Evolutionary conservation across 2,888 invertebrate genomes (phyloP).

Genomic region (Nemotelus pantherinus): DNA sequence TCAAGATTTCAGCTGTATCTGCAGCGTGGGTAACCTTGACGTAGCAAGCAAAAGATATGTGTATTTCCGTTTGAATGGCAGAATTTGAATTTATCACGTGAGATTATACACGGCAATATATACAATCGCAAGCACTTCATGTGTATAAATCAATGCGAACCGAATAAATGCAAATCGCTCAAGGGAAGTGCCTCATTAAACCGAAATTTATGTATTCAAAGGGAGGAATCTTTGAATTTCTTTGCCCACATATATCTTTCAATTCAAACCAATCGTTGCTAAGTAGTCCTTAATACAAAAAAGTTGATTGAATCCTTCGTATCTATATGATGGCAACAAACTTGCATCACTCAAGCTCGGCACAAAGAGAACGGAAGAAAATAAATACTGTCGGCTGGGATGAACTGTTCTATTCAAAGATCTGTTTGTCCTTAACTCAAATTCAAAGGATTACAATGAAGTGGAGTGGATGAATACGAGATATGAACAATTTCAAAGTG

Average conservation of each 20-base stretch:
- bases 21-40: no score
- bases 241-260: conserved; percentile 34
- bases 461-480: no score
- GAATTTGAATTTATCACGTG: background rate
- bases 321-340: conserved; percentile 22
- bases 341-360: conserved; percentile 3
- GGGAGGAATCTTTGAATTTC: conserved; percentile 33
- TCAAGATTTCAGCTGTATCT: background rate
- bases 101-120: no score
- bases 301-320: conserved; percentile 32
- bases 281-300: conserved; percentile 32
- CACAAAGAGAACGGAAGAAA: background rate
- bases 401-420: conserved; percentile 29
- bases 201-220: conserved; percentile 44
- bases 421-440: conserved; percentile 20
- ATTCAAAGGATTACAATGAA: background rate
- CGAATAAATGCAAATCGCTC: conserved; percentile 46
- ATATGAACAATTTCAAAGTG: no score
- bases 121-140: background rate
- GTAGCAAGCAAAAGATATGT: background rate
- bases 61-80: conserved; percentile 13
- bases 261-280: conserved; percentile 32
- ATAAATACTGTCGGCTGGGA: background rate
- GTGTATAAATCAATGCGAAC: conserved; percentile 21
- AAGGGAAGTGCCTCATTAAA: conserved; percentile 47